These are phyloP conservation scores for Teleiodes luculella DNA, from an alignment of 2,888 invertebrate genomes.

Conservation along the genomic window DNA sequence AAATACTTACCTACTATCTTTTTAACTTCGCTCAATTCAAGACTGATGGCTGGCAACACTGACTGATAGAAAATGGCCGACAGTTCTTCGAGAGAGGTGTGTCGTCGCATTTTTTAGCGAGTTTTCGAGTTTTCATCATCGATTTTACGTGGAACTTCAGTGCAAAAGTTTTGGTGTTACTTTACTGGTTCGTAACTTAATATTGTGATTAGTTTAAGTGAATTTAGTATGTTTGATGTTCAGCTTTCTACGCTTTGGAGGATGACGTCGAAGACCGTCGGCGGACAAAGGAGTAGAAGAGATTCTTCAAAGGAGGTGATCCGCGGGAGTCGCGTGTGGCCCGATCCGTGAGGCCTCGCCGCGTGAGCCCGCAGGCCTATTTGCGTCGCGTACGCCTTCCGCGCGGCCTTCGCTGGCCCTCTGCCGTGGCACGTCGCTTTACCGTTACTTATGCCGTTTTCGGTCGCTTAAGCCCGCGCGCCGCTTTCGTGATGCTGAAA, in stretches of 20 bases:
- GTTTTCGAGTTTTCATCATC: constrained; percentile 54
- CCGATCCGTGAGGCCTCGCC: constrained; percentile 63
- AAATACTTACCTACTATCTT: no score
- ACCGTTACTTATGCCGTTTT: constrained; percentile 37
- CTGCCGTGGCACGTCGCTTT: constrained; percentile 36
- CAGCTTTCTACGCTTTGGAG: constrained; percentile 42
- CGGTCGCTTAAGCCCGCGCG: constrained; percentile 44
- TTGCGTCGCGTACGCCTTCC: constrained; percentile 67
- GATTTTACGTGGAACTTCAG: constrained; percentile 65
- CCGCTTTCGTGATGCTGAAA: constrained; percentile 64
- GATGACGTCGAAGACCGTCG: constrained; percentile 21
- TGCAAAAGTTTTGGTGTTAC: constrained; percentile 72
- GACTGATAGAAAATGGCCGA: constrained; percentile 68
- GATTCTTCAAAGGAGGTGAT: constrained; percentile 33
- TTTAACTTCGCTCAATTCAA: no score
- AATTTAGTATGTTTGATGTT: constrained; percentile 67
- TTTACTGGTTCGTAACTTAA: constrained; percentile 76
- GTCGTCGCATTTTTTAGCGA: constrained; percentile 65
- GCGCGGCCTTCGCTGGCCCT: constrained; percentile 29
- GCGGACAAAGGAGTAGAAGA: constrained; percentile 28
- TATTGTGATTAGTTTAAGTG: constrained; percentile 75
- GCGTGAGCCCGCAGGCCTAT: constrained; percentile 69
- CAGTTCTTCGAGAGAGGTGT: constrained; percentile 67
- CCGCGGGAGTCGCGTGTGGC: constrained; percentile 50
- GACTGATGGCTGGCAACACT: background rate